Base-by-base conservation (phyloP, 1,140 invertebrate genomes). In the Druon quercuslanigerum region DNA sequence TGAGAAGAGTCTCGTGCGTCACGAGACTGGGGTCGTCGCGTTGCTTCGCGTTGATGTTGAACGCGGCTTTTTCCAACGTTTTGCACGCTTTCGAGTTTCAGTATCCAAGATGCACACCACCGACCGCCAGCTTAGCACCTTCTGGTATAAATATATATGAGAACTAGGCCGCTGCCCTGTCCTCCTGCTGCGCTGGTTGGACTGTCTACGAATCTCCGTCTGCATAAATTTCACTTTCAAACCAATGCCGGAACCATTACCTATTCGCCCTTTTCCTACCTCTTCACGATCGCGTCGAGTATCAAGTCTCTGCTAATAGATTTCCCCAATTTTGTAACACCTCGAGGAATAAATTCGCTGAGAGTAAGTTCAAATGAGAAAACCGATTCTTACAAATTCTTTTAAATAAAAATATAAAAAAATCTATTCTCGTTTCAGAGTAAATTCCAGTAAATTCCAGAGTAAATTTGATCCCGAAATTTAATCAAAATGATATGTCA, bases 121-220 rank as follows among this genome's bases (percentile, higher is more conserved):
- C 80, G 72, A 57, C 83, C n/a, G n/a, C n/a, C 78, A 76, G 80
- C 82, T 81, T 83, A 82, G 80, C 84, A 84, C 87, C 83, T 85
- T 86, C 83, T 79, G 87, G 81, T 89, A 89, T 89, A 89, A 89
- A 89, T 89, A 89, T 83, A 88, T 86, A 85, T 82, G 82, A 82
- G 86, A 89, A 89, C 81, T 89, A 81, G 87, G 88, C 88, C 87
- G 85, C 86, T 88, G 88, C 79, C 86, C 87, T 86, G 60, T 66
- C 60, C 60, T 66, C 40, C 40, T 46, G 40, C 40, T 33, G 25
- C 25, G 86, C 51, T 79, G 77, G 80, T 75, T 79, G 60, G 73
- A 79, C 75, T 73, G 60, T 81, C 79, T 71, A 57, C 72, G 71
- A 71, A 76, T 72, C 77, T 71, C 33, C 76, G 70, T 74, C 77